Percentiles rank a stretch among this genome's conserved stretches.
Conservation (phyloP, 2,888 invertebrate genomes). For the Neocrepidodera transversa region DNA sequence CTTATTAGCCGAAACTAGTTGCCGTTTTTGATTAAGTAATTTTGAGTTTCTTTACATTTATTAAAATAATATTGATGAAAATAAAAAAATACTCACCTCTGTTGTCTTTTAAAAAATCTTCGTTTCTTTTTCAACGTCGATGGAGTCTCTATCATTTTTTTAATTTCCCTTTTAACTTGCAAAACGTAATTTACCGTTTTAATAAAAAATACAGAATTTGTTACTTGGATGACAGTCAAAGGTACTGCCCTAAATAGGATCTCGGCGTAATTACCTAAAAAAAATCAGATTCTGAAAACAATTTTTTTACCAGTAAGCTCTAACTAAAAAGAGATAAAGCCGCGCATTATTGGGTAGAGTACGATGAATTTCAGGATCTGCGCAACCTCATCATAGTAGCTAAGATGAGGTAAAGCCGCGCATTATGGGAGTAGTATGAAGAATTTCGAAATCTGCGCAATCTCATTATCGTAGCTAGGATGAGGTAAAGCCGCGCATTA, state of each 20-base stretch:
- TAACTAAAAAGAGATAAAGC: not conserved
- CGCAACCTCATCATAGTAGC: too few species aligned
- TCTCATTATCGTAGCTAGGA: too few species aligned
- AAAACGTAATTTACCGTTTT: conserved; percentile 74
- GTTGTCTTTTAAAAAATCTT: conserved; percentile 64
- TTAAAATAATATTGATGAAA: not conserved
- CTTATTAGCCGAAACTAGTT: too few species aligned
- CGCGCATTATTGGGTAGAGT: too few species aligned
- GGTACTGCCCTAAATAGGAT: conserved; percentile 59
- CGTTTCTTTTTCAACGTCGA: conserved; percentile 32
- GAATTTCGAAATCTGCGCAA: too few species aligned
- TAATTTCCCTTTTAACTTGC: conserved; percentile 76
- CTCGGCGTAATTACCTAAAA: conserved; percentile 47
- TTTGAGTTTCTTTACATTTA: too few species aligned
- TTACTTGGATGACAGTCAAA: conserved; percentile 67
- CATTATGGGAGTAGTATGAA: too few species aligned
- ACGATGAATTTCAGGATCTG: too few species aligned
- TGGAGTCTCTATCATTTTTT: conserved; percentile 67
- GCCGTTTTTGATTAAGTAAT: too few species aligned
- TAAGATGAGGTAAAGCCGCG: too few species aligned
- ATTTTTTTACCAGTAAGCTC: conserved; percentile 1
- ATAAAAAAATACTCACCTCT: conserved; percentile 62
- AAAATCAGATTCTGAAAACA: not conserved
- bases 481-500: too few species aligned
- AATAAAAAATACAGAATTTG: conserved; percentile 72